Conservation (phyloP, 2,888 invertebrate species). For the Nomada flava region DNA sequence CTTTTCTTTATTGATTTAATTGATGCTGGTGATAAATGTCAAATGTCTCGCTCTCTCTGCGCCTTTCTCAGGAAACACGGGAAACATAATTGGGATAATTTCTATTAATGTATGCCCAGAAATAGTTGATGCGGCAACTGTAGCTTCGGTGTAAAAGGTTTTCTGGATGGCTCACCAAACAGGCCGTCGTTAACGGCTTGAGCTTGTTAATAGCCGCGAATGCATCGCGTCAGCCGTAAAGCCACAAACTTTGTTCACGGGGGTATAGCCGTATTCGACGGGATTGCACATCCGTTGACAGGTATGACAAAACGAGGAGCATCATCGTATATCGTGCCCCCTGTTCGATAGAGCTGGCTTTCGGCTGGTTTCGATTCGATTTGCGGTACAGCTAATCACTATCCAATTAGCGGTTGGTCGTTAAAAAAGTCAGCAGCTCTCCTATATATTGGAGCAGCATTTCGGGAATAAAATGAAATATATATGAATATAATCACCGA, state of each 20-base stretch:
- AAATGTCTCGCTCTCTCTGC: too few relatives aligned
- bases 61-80: too few relatives aligned
- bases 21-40: too few relatives aligned
- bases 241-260: slow-evolving; percentile 14
- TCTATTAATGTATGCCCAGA: too few relatives aligned
- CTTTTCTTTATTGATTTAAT: too few relatives aligned
- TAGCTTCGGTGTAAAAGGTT: neutral
- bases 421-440: too few relatives aligned
- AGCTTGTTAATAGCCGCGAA: slow-evolving; percentile 53
- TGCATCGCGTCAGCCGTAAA: slow-evolving; percentile 38
- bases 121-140: too few relatives aligned
- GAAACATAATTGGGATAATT: too few relatives aligned
- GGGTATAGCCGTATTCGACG: neutral
- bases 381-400: neutral
- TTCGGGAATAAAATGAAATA: too few relatives aligned
- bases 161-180: neutral
- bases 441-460: too few relatives aligned
- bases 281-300: neutral
- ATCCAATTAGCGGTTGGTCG: too few relatives aligned
- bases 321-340: neutral
- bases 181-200: slow-evolving; percentile 50
- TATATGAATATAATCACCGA: too few relatives aligned
- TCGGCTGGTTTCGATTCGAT: neutral
- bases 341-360: neutral
- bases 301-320: neutral